Percentiles rank a stretch among this genome's conserved stretches.
These are phyloP conservation scores for Gambusia holbrooki DNA, from an alignment of 2,113 vertebrate genomes.

Conservation along the genomic window DNA sequence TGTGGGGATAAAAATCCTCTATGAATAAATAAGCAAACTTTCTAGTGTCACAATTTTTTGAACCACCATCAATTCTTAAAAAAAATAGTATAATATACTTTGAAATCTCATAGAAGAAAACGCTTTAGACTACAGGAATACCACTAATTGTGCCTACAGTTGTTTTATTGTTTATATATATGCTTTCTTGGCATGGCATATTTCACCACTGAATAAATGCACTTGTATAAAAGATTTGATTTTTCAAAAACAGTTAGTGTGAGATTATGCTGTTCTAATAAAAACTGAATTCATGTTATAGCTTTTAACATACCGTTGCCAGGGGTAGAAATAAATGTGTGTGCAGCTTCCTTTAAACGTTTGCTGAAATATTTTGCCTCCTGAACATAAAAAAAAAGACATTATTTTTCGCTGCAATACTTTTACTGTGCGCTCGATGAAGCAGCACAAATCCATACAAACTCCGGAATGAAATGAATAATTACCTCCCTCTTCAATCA, in stretches of 20 bases:
- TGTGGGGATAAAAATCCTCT: not conserved
- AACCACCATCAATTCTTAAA: not conserved
- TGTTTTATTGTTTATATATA: not conserved
- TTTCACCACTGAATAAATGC: not conserved
- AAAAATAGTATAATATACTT: not conserved
- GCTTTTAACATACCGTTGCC: not conserved
- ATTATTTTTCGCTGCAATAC: constrained; percentile 27
- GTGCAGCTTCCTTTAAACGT: not conserved
- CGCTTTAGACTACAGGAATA: not conserved
- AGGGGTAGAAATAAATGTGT: not conserved
- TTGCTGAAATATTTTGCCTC: not conserved
- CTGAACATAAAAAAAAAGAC: constrained; percentile 3
- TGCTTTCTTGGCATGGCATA: not conserved
- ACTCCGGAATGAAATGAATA: constrained; percentile 68
- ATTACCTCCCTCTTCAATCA: constrained; percentile 68
- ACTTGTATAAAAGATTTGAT: not conserved
- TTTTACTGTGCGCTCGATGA: constrained; percentile 22
- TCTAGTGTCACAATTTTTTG: not conserved
- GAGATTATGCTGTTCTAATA: not conserved
- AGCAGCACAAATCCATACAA: constrained; percentile 59
- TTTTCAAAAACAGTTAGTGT: not conserved
- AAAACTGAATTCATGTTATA: not conserved
- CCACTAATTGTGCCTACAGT: no score
- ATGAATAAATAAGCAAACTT: not conserved
- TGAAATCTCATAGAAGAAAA: not conserved